Evolutionary conservation across 2,888 invertebrate genomes (phyloP).

Genomic region (Hypercompe scribonia): DNA sequence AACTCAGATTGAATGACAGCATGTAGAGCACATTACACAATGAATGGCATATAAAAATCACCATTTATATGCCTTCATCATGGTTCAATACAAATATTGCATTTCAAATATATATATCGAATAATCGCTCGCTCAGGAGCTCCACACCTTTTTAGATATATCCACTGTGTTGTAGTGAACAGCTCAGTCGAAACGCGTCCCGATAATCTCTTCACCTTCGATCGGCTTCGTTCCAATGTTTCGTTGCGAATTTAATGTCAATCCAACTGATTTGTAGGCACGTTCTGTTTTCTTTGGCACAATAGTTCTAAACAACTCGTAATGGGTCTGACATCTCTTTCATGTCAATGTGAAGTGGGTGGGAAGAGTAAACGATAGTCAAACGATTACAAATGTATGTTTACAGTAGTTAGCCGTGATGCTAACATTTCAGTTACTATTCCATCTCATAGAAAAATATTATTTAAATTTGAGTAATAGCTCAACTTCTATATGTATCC

Average conservation of each 20-base stretch:
- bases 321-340: constrained; percentile 1
- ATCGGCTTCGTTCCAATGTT: constrained; percentile 22
- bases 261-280: constrained; percentile 12
- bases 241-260: constrained; percentile 22
- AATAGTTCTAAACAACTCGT: constrained; percentile 10
- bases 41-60: background rate
- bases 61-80: too few relatives aligned
- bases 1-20: background rate
- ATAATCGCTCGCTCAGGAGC: constrained; percentile 9
- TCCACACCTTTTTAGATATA: background rate
- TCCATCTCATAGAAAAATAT: too few relatives aligned
- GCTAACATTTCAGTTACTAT: background rate
- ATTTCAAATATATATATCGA: background rate
- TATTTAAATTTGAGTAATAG: too few relatives aligned
- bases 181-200: constrained; percentile 25
- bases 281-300: constrained; percentile 12
- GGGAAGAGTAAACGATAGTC: background rate
- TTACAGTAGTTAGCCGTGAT: background rate
- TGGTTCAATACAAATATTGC: background rate
- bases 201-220: constrained; percentile 34
- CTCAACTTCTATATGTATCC: too few relatives aligned
- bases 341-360: background rate
- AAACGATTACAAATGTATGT: background rate
- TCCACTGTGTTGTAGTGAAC: constrained; percentile 13
- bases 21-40: background rate